Evolutionary conservation across 2,797 vertebrate genomes (phyloP), one percentile per base, ranked within the genome.

Genomic region (Corythornis leucogaster): DNA sequence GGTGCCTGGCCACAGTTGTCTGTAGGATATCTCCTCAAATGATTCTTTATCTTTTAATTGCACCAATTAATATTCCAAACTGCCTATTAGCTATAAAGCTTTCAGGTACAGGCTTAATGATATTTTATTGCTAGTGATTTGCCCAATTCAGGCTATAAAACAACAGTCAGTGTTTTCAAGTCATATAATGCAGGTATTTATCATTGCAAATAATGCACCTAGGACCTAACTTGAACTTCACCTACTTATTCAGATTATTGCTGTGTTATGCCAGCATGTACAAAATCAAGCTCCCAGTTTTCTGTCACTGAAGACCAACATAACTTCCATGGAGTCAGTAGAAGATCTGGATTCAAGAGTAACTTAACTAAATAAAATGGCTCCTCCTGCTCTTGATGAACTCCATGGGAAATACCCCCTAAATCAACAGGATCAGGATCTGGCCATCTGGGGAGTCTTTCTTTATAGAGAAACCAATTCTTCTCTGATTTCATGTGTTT

Each of bases 101-200:
- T 91, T 62, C 69, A 83, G 45, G 58, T 55, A 48, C 51, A 89
- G 33, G 30, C 12, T 40, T 80, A 82, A 69, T 1, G 4, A 16
- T 85, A 73, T 69, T 87, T 93, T 80, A 89, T 82, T 48, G 35
- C 43, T 55, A 53, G 31, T 33, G 12, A 91, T 84, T 64, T 88
- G n/a, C 26, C 43, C 11, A 58, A 31, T 81, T 82, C 31, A 80
- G 83, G 11, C 45, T 69, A 62, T 83, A 80, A 95, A 87, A 25
- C 26, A 74, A 26, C 43, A 85, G 43, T 71, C 33, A 30, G 22
- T 67, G 19, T 80, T 87, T 66, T 66, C 6, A 81, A 74, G 50
- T 61, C 66, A 85, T 85, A 70, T 59, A 77, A 67, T 2, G 2
- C 8, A 16, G 30, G 7, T 64, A 83, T 85, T 71, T 89, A 53